Evolutionary conservation across 2,888 invertebrate genomes (phyloP).

Genomic region (Nymphalis urticae): DNA sequence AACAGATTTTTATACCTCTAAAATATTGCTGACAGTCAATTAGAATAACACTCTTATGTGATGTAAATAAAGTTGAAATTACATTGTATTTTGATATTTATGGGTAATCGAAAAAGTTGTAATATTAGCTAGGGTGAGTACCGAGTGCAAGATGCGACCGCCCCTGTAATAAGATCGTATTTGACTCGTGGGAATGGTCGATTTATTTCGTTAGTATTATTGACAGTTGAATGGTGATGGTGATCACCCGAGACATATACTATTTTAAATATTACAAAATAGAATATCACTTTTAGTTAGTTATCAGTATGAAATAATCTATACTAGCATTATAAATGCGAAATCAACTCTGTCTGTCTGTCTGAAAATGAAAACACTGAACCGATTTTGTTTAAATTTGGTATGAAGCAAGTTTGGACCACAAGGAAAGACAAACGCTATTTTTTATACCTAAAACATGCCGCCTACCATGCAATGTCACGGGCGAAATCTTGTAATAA

Average conservation of each 20-base stretch:
- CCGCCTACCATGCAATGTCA: too few species aligned
- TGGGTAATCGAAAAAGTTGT: constrained; percentile 27
- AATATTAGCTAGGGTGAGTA: constrained; percentile 57
- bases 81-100: constrained; percentile 12
- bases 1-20: constrained; percentile 67
- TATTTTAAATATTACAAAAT: neutral
- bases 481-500: too few species aligned
- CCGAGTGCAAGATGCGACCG: constrained; percentile 50
- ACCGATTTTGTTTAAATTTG: too few species aligned
- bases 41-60: constrained; percentile 28
- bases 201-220: constrained; percentile 35
- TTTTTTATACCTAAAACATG: too few species aligned
- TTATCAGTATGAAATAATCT: too few species aligned
- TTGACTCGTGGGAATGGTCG: constrained; percentile 67
- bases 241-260: constrained; percentile 14
- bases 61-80: constrained; percentile 43
- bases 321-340: too few species aligned
- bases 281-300: too few species aligned
- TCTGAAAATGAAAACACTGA: too few species aligned
- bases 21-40: constrained; percentile 30
- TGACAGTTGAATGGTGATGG: constrained; percentile 28
- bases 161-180: constrained; percentile 71
- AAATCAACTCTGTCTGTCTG: neutral
- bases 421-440: too few species aligned
- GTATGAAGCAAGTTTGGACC: too few species aligned